A percentile compares a stretch with the other conserved stretches of the same genome.
Evolutionary conservation across 2,113 vertebrate species (phyloP).

Genomic region (Chloropsis cyanopogon): DNA sequence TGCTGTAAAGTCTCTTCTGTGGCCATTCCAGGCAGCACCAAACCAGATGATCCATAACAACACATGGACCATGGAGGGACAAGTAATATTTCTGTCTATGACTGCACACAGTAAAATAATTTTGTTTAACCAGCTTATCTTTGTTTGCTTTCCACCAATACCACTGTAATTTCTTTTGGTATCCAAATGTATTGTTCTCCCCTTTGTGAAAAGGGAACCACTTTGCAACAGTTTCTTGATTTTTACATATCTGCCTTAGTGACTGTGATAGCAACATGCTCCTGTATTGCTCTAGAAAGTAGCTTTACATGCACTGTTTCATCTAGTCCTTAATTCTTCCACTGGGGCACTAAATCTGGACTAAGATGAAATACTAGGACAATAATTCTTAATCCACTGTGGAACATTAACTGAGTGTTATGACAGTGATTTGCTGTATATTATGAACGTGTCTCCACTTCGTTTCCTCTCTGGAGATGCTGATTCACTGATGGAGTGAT

Average conservation of each 20-base stretch:
- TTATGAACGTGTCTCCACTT: constrained; percentile 54
- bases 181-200: neutral
- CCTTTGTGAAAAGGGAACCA: neutral
- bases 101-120: neutral
- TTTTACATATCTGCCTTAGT: neutral
- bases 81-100: neutral
- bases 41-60: neutral
- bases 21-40: neutral
- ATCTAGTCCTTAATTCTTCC: constrained; percentile 64
- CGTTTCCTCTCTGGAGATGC: constrained; percentile 50
- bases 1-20: neutral
- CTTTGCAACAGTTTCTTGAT: neutral
- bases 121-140: neutral
- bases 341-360: constrained; percentile 61
- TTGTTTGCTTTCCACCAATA: constrained; percentile 2
- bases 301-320: constrained; percentile 44
- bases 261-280: neutral
- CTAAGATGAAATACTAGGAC: constrained; percentile 65
- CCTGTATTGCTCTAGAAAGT: constrained; percentile 35
- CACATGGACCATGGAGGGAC: neutral
- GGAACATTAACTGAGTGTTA: constrained; percentile 62
- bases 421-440: constrained; percentile 59
- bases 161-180: neutral
- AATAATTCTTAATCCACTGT: constrained; percentile 62
- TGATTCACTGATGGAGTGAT: constrained; percentile 69